Evolutionary conservation across 2,888 invertebrate genomes (phyloP).

Genomic region (Synergus laeviventris): DNA sequence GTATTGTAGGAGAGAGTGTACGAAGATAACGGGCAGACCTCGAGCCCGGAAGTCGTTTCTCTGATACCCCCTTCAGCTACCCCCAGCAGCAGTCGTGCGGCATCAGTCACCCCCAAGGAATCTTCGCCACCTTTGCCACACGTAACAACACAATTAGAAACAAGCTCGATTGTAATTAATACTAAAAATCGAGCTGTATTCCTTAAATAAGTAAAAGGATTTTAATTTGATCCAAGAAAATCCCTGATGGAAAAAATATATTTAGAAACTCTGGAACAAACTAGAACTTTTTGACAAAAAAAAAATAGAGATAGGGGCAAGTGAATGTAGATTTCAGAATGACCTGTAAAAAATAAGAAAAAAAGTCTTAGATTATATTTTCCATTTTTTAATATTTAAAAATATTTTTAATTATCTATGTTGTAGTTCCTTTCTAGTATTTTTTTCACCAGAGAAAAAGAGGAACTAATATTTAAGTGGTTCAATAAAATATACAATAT

Average conservation of each 20-base stretch:
- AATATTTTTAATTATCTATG: too few species aligned
- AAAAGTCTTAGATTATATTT: too few species aligned
- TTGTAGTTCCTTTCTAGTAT: background rate
- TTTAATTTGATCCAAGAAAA: background rate
- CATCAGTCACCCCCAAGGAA: constrained; percentile 77
- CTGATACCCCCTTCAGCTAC: constrained; percentile 81
- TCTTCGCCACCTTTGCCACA: constrained; percentile 79
- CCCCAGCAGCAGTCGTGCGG: constrained; percentile 78
- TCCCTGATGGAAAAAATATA: background rate
- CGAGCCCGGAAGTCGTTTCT: constrained; percentile 84
- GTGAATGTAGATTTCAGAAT: background rate
- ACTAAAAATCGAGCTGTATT: background rate
- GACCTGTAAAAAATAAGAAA: too few species aligned
- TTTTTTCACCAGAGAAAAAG: background rate
- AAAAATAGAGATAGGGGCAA: background rate
- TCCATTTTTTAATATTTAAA: too few species aligned
- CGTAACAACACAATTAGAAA: constrained; percentile 50
- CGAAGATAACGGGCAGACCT: constrained; percentile 70
- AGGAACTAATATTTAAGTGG: background rate
- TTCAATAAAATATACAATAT: background rate
- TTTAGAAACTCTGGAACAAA: background rate
- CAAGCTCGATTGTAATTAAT: background rate
- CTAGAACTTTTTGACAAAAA: background rate
- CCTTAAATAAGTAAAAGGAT: background rate
- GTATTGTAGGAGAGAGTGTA: constrained; percentile 72